Conservation (phyloP, 2,888 invertebrate species). For the Drosophila infuscata region DNA sequence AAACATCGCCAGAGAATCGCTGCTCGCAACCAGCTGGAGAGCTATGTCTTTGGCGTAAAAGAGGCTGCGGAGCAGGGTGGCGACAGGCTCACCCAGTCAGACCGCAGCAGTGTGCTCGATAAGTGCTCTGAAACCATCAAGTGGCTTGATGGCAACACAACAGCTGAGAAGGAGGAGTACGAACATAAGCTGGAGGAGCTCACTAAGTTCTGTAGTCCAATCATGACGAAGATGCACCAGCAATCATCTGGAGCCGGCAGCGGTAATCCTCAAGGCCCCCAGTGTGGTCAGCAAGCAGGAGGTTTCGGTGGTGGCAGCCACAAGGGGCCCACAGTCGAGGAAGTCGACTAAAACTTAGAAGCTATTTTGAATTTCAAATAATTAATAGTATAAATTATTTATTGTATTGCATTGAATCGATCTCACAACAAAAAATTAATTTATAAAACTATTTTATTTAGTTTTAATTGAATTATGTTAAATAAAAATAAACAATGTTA, state of each 20-base stretch:
- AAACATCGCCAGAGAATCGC: slow-evolving; percentile 89
- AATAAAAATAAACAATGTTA: slow-evolving; percentile 5
- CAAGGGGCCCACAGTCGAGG: slow-evolving; percentile 58
- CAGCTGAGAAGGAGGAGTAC: slow-evolving; percentile 91
- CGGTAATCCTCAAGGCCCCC: slow-evolving; percentile 83
- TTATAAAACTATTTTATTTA: neutral
- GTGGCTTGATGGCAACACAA: slow-evolving; percentile 91
- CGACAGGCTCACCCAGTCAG: slow-evolving; percentile 83
- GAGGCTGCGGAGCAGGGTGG: slow-evolving; percentile 89
- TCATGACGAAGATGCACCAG: slow-evolving; percentile 86
- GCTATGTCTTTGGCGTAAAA: slow-evolving; percentile 89
- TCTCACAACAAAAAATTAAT: slow-evolving; percentile 28
- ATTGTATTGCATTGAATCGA: slow-evolving; percentile 7
- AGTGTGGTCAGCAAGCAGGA: slow-evolving; percentile 37
- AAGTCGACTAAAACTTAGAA: slow-evolving; percentile 53
- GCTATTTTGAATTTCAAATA: neutral
- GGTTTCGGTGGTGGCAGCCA: slow-evolving; percentile 14
- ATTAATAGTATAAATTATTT: neutral
- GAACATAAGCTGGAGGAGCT: slow-evolving; percentile 86
- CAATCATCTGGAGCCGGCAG: slow-evolving; percentile 51
- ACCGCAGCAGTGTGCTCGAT: slow-evolving; percentile 67
- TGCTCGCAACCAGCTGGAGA: slow-evolving; percentile 90
- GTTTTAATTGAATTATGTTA: slow-evolving; percentile 20
- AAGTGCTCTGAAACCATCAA: slow-evolving; percentile 88
- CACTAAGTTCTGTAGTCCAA: slow-evolving; percentile 84